These are phyloP conservation scores for Percopsis omiscomaycus DNA, from an alignment of 2,797 vertebrate species.

Conservation along the genomic window DNA sequence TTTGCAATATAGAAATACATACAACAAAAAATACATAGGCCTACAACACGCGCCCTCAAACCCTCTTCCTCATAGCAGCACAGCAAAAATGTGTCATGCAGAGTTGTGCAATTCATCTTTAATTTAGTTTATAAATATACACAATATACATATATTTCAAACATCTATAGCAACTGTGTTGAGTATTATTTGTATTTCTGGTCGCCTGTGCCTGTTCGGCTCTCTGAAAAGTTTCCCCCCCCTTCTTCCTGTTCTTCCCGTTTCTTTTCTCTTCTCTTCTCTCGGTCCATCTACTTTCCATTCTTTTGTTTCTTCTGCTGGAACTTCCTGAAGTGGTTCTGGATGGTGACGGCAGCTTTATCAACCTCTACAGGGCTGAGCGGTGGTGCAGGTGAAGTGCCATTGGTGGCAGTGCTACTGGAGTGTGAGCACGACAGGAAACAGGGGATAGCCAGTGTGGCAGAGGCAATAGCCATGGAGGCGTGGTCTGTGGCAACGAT, in stretches of 20 bases:
- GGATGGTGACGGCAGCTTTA: constrained; percentile 81
- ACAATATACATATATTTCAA: constrained; percentile 8
- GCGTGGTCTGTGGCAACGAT: constrained; percentile 52
- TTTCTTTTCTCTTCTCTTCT: not conserved
- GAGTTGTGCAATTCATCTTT: too few species aligned
- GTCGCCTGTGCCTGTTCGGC: not conserved
- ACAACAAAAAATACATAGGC: too few species aligned
- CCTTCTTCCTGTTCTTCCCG: not conserved
- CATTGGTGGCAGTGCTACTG: constrained; percentile 53
- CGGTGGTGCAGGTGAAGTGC: constrained; percentile 41
- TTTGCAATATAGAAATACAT: too few species aligned
- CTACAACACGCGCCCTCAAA: too few species aligned
- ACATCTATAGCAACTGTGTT: constrained; percentile 13
- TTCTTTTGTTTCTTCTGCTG: constrained; percentile 83
- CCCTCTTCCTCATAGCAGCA: too few species aligned
- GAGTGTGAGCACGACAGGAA: constrained; percentile 67
- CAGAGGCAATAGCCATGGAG: constrained; percentile 57
- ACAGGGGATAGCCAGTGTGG: constrained; percentile 62
- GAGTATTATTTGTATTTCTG: not conserved
- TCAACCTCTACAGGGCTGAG: constrained; percentile 66
- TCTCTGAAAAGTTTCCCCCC: not conserved
- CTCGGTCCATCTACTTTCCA: constrained; percentile 50
- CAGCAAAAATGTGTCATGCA: too few species aligned
- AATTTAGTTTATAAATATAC: not conserved
- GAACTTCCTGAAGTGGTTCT: constrained; percentile 84